phyloP scores from a whole-genome alignment of 2,113 vertebrate species.

The Leiothrix lutea region DNA sequence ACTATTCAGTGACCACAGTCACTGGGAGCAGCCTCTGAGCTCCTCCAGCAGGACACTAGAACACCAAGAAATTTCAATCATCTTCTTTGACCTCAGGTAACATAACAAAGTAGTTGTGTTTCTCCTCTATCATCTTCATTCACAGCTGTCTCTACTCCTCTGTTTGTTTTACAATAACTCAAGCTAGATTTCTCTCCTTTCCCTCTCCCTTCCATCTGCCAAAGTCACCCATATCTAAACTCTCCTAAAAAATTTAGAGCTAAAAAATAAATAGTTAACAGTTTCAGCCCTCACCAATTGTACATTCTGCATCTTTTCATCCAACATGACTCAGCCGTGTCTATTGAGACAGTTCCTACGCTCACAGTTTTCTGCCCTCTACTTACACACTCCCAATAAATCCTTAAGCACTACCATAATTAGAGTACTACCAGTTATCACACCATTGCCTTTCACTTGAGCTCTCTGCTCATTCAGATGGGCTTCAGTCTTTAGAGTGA shows the following conservation, averaged over 20 bases:
- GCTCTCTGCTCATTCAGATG: not conserved
- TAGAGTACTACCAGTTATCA: not conserved
- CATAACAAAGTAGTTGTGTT: not conserved
- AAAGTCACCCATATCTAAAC: not conserved
- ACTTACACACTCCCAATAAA: not conserved
- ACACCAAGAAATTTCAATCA: not conserved
- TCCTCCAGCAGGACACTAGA: not conserved
- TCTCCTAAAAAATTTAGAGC: not conserved
- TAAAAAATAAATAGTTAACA: not conserved
- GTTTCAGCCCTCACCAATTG: not conserved
- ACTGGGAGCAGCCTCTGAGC: not conserved
- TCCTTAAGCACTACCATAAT: not conserved
- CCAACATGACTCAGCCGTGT: not conserved
- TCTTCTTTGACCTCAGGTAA: not conserved
- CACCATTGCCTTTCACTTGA: not conserved
- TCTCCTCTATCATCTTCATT: not conserved
- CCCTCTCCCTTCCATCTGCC: not conserved
- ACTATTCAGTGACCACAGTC: rapidly evolving
- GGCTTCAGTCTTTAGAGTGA: not conserved
- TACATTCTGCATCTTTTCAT: not conserved
- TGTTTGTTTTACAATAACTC: not conserved
- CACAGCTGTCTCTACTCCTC: not conserved
- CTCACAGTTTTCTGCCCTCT: not conserved
- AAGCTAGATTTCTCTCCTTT: not conserved
- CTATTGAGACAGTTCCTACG: not conserved